A percentile compares a stretch with the other conserved stretches of the same genome.
Conservation (phyloP, 2,113 vertebrate genomes). For the Phasianus colchicus region DNA sequence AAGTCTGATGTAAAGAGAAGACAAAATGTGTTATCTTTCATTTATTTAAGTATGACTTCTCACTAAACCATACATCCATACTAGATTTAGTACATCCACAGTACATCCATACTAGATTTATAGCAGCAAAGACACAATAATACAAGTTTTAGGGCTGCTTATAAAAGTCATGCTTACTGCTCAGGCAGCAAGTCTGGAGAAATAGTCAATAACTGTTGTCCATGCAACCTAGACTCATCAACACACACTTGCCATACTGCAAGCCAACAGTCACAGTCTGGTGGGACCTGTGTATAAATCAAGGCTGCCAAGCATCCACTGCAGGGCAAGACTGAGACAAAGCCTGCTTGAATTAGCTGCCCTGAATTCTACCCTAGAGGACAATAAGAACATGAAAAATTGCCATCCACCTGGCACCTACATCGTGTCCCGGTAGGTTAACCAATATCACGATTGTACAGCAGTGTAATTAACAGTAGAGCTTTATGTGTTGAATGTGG, state of each 20-base stretch:
- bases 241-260: fast-evolving
- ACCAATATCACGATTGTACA: background rate
- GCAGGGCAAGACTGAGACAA: background rate
- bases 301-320: background rate
- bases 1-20: background rate
- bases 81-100: background rate
- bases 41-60: background rate
- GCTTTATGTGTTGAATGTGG: background rate
- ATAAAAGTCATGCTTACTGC: background rate
- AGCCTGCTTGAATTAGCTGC: background rate
- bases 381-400: background rate
- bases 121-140: background rate
- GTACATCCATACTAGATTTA: background rate
- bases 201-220: background rate
- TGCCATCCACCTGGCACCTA: background rate
- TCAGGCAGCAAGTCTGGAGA: background rate
- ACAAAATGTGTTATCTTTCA: background rate
- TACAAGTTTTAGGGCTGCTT: background rate
- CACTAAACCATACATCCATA: background rate
- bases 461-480: background rate
- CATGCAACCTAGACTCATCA: background rate
- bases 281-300: background rate
- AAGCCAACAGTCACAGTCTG: background rate
- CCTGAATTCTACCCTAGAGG: background rate
- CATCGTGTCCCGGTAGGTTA: background rate